These are phyloP conservation scores for Bugula neritina DNA, from an alignment of 2,888 invertebrate species.

Conservation along the genomic window DNA sequence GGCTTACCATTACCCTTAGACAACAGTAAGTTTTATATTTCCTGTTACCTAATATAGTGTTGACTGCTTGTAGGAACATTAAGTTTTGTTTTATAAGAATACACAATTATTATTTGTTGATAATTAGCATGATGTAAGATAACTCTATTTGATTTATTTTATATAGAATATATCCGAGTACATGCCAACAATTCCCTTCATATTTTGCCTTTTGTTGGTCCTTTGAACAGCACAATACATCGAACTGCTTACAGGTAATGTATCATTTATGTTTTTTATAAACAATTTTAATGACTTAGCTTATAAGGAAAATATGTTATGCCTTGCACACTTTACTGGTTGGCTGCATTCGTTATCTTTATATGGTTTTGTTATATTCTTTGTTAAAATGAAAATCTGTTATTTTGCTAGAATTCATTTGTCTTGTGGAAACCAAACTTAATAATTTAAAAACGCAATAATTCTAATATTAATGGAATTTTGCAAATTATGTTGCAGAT, in stretches of 20 bases:
- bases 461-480: too few relatives aligned
- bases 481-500: slow-evolving; percentile 3
- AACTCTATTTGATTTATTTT: too few relatives aligned
- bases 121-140: not conserved
- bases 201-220: slow-evolving; percentile 11
- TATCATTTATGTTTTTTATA: not conserved
- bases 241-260: slow-evolving; percentile 19
- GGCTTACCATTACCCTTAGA: slow-evolving; percentile 63
- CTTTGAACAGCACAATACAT: slow-evolving; percentile 3
- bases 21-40: not conserved
- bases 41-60: too few relatives aligned
- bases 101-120: not conserved
- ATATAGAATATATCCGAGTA: slow-evolving; percentile 12
- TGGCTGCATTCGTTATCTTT: too few relatives aligned
- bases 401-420: too few relatives aligned
- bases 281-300: too few relatives aligned
- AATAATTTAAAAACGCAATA: not conserved
- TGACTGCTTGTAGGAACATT: too few relatives aligned
- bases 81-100: not conserved
- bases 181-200: slow-evolving; percentile 11
- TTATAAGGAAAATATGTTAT: too few relatives aligned
- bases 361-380: too few relatives aligned
- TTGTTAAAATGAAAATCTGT: too few relatives aligned
- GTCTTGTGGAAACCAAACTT: too few relatives aligned
- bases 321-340: too few relatives aligned